Evolutionary conservation across 2,113 vertebrate species (phyloP), one percentile per base, ranked within the genome.

Genomic region (Ailurus styani): DNA sequence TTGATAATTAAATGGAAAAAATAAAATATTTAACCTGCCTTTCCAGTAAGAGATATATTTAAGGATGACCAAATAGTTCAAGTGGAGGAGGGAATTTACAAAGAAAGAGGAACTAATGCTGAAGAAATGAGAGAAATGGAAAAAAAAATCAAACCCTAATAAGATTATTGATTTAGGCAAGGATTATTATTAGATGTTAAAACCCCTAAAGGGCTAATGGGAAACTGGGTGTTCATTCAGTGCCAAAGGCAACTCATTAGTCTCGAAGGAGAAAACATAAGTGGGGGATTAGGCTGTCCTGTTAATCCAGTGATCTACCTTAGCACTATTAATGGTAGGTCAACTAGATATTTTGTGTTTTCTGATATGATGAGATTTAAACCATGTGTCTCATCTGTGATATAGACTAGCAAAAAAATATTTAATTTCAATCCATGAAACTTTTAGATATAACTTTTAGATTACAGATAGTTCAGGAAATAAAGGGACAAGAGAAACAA

Each of bases 1-100:
- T 29, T 91, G 9, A 62, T 72, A 88, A 81, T 45, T 81, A 86
- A 96, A 81, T 83, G 25, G 72, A 91, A 79, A 81, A 75, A 88
- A 78, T 34, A 40, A 81, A 81, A 42, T 9, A 91, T 62, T 88
- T 66, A 94, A 72, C 34, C 40, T 93, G 52, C 75, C 45, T 87
- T 97, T 87, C 60, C 27, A 37, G 40, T 96, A 90, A 96, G 68
- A 95, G 87, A 70, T 88, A 6, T 87, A 25, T 60, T 87, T 94
- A 84, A 93, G 34, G 29, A 94, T 90, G 45, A 66, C 37, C 70
- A 77, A 87, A 88, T 52, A 83, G 60, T 47, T 96, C 34, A 95
- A 57, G 45, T n/a, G 37, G 34, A 89, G 23, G 29, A 96, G 31
- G 10, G 20, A 60, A 66, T 93, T 94, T 66, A 94, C 21, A 90